Evolutionary conservation across 2,888 invertebrate species (phyloP).

Genomic region (Pristionchus exspectatus): DNA sequence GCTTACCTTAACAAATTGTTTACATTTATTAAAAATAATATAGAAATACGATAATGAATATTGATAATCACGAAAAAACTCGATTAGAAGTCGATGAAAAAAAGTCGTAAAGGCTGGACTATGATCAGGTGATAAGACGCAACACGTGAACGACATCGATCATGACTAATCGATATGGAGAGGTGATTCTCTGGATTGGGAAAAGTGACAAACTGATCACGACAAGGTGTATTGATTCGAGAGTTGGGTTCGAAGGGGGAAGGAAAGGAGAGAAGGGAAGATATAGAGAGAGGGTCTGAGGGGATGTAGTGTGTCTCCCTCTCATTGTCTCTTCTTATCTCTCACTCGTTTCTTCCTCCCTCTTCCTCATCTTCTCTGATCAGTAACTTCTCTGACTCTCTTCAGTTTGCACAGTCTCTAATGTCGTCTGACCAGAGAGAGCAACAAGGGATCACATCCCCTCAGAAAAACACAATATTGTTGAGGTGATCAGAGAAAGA

Average conservation of each 20-base stretch:
- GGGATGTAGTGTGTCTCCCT: conserved; percentile 2
- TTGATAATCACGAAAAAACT: not conserved
- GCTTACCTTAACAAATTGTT: conserved; percentile 11
- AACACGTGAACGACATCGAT: too few species aligned
- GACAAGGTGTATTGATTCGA: not conserved
- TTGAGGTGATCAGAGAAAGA: too few species aligned
- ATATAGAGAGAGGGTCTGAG: conserved; percentile 10
- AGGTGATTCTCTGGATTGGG: too few species aligned
- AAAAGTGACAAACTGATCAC: too few species aligned
- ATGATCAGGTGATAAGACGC: too few species aligned
- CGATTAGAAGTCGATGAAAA: too few species aligned
- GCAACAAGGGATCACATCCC: not conserved
- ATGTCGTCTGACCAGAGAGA: not conserved
- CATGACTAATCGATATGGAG: too few species aligned
- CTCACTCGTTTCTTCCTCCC: not conserved
- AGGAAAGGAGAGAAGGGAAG: not conserved
- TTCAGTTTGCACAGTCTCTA: not conserved
- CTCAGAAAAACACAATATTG: not conserved
- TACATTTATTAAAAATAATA: not conserved
- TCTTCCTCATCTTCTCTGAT: not conserved
- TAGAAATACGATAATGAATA: not conserved
- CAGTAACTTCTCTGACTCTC: not conserved
- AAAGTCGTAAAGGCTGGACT: too few species aligned
- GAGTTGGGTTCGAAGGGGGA: not conserved
- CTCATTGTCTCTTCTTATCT: conserved; percentile 3